These are phyloP conservation scores for Hyles lineata DNA, from an alignment of 2,888 invertebrate species.

Conservation along the genomic window DNA sequence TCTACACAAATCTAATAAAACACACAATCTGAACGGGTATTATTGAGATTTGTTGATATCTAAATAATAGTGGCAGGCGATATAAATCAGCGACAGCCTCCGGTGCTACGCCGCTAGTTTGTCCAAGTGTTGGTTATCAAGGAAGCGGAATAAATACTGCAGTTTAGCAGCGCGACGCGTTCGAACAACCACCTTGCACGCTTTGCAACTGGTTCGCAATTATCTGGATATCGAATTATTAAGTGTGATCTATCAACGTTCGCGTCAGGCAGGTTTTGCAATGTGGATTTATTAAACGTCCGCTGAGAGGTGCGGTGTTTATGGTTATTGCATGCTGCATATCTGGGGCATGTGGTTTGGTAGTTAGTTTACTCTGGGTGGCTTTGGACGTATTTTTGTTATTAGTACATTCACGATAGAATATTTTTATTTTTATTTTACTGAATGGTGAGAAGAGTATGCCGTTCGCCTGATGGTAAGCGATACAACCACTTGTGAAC, in stretches of 20 bases:
- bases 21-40: slow-evolving; percentile 11
- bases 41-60: slow-evolving; percentile 65
- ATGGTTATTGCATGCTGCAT: background rate
- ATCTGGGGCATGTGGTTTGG: background rate
- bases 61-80: slow-evolving; percentile 60
- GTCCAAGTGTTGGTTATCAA: slow-evolving; percentile 51
- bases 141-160: slow-evolving; percentile 42
- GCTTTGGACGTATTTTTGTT: background rate
- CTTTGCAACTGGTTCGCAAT: slow-evolving; percentile 36
- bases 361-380: background rate
- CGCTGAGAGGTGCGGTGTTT: no score
- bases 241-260: slow-evolving; percentile 19
- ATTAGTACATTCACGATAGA: no score
- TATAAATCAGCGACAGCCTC: slow-evolving; percentile 63
- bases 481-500: no score
- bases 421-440: no score
- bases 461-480: no score
- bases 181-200: slow-evolving; percentile 34
- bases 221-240: slow-evolving; percentile 26
- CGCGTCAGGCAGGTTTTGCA: slow-evolving; percentile 23
- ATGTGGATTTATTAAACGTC: slow-evolving; percentile 20
- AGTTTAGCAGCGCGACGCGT: slow-evolving; percentile 37
- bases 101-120: slow-evolving; percentile 52
- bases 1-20: background rate
- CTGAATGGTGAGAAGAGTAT: no score